Percentiles rank a stretch among this genome's conserved stretches.
phyloP scores from a whole-genome alignment of 2,113 vertebrate genomes.

The Etheostoma spectabile region DNA sequence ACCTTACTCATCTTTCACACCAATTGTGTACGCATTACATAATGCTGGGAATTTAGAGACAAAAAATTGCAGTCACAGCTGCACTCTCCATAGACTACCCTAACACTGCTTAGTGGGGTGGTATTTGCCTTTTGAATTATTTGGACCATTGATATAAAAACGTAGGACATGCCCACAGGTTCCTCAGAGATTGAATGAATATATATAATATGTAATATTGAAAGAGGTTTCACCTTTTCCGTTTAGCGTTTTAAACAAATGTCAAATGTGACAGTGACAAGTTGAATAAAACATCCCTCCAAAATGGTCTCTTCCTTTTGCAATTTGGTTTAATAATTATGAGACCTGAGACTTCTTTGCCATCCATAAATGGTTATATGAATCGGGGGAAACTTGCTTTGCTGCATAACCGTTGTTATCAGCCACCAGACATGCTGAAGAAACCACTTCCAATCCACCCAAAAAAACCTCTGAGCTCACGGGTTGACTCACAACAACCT shows the following conservation, averaged over 20 bases:
- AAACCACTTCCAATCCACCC: no score
- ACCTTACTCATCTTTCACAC: not conserved
- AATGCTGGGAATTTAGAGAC: not conserved
- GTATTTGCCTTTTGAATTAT: no score
- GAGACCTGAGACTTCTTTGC: not conserved
- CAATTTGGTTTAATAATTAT: not conserved
- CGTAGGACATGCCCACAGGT: no score
- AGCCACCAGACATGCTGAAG: no score
- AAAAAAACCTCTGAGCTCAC: no score
- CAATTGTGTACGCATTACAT: not conserved
- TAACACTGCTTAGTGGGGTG: no score
- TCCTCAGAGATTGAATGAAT: not conserved
- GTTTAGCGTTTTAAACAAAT: not conserved
- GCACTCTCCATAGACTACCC: not conserved
- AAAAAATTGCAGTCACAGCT: not conserved
- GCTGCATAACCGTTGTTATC: no score
- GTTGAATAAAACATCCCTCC: not conserved
- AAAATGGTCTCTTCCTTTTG: not conserved
- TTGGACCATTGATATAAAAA: not conserved
- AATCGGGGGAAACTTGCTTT: no score
- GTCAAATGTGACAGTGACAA: no score
- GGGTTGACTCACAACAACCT: no score
- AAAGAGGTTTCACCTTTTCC: not conserved
- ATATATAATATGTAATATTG: no score
- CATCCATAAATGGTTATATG: no score